Evolutionary conservation across 2,797 vertebrate species (phyloP).

Genomic region (Sebastes minor): DNA sequence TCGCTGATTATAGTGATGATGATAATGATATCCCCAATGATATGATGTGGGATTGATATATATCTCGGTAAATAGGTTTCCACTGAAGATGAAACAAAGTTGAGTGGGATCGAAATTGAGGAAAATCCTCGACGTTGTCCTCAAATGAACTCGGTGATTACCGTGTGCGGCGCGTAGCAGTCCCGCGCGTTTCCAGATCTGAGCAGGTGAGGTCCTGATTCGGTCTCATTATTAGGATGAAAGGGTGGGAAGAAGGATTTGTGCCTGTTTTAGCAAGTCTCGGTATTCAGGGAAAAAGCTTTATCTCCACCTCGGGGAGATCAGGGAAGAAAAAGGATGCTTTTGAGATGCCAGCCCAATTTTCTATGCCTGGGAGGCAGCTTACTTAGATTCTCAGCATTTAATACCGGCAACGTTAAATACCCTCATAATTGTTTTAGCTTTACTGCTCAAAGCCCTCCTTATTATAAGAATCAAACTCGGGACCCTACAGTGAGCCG

Average conservation of each 20-base stretch:
- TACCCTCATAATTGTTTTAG: slow-evolving; percentile 73
- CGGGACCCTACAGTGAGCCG: slow-evolving; percentile 47
- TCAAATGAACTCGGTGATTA: slow-evolving; percentile 64
- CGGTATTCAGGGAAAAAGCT: slow-evolving; percentile 63
- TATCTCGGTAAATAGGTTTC: slow-evolving; percentile 61
- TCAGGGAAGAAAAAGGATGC: slow-evolving; percentile 65
- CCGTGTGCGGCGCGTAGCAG: slow-evolving; percentile 1
- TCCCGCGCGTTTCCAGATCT: slow-evolving; percentile 28
- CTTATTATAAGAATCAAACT: slow-evolving; percentile 64
- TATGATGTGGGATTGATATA: slow-evolving; percentile 52
- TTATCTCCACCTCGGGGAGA: slow-evolving; percentile 72
- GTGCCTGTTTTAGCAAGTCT: slow-evolving; percentile 78
- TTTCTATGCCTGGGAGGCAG: slow-evolving; percentile 73
- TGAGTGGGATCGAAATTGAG: slow-evolving; percentile 54
- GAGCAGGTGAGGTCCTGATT: slow-evolving; percentile 72
- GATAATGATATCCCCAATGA: slow-evolving; percentile 58
- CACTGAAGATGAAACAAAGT: slow-evolving; percentile 54
- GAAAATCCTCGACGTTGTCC: slow-evolving; percentile 64
- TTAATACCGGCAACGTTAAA: slow-evolving; percentile 64
- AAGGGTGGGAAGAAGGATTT: slow-evolving; percentile 65
- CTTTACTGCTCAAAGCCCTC: slow-evolving; percentile 62
- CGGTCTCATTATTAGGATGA: slow-evolving; percentile 68
- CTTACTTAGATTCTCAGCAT: slow-evolving; percentile 65
- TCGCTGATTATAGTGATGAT: slow-evolving; percentile 66
- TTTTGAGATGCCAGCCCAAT: slow-evolving; percentile 65